phyloP scores from a whole-genome alignment of 1,140 invertebrate genomes.

The Diorhabda elongata region DNA sequence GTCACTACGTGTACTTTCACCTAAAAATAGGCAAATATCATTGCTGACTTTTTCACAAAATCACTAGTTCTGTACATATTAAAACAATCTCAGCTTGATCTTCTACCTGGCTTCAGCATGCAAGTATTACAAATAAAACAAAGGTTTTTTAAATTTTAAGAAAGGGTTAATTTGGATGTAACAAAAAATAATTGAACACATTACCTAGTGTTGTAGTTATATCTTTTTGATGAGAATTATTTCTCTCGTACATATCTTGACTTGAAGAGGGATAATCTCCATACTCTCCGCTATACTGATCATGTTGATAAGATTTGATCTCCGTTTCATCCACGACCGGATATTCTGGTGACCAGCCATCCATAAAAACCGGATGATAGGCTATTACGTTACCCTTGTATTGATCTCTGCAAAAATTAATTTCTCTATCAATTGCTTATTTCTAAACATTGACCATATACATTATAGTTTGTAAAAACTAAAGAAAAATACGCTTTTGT shows the following conservation, averaged over 20 bases:
- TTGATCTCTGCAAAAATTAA: constrained; percentile 57
- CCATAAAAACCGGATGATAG: constrained; percentile 92
- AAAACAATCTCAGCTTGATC: too few relatives aligned
- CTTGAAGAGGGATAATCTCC: constrained; percentile 54
- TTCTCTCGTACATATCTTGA: constrained; percentile 51
- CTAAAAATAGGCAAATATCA: constrained; percentile 4
- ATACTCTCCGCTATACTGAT: constrained; percentile 59
- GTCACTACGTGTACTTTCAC: constrained; percentile 62
- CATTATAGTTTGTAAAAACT: too few relatives aligned
- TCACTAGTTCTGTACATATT: too few relatives aligned
- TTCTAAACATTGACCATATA: too few relatives aligned
- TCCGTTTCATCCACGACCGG: constrained; percentile 67
- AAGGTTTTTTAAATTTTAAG: too few relatives aligned
- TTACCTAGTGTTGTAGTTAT: constrained; percentile 39
- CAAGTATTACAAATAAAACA: too few relatives aligned
- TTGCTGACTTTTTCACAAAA: too few relatives aligned
- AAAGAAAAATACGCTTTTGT: too few relatives aligned
- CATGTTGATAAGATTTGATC: constrained; percentile 50
- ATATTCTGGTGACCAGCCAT: constrained; percentile 90
- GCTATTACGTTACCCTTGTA: constrained; percentile 81
- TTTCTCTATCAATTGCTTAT: not conserved
- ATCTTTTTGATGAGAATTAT: constrained; percentile 47
- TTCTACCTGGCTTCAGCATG: too few relatives aligned
- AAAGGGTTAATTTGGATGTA: too few relatives aligned
- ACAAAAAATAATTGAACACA: not conserved